phyloP scores from a whole-genome alignment of 2,888 invertebrate genomes.

The Smittia aterrima region DNA sequence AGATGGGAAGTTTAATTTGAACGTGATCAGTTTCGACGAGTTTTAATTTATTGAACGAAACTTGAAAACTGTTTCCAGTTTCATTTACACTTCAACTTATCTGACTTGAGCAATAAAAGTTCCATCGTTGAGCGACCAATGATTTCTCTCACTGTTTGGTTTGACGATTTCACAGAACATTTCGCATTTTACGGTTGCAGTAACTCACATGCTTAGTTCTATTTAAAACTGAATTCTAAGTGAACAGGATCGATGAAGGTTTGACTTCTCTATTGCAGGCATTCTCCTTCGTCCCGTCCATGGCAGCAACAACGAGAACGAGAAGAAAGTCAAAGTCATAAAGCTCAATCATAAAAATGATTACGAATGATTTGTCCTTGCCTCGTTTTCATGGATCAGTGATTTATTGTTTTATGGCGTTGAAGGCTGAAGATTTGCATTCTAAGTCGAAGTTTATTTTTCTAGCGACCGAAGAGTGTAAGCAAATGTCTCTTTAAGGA shows the following conservation, averaged over 20 bases:
- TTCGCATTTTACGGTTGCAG: conserved; percentile 8
- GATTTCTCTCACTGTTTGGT: conserved; percentile 8
- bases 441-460: conserved; percentile 14
- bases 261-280: neutral
- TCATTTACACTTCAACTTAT: neutral
- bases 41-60: neutral
- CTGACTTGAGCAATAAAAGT: neutral
- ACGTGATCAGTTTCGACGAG: neutral
- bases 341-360: conserved; percentile 20
- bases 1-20: conserved; percentile 11
- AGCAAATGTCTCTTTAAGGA: conserved; percentile 14
- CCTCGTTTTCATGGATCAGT: conserved; percentile 22
- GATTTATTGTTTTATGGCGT: conserved; percentile 33
- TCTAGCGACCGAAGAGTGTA: conserved; percentile 15
- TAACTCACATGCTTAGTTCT: neutral
- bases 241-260: neutral
- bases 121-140: neutral
- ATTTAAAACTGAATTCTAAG: neutral
- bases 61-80: neutral
- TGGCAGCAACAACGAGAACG: too few species aligned
- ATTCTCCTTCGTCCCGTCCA: neutral
- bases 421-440: neutral
- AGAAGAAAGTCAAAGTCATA: too few species aligned
- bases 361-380: conserved; percentile 36
- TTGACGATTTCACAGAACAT: conserved; percentile 15